These are phyloP conservation scores for Bombus vancouverensis DNA, from an alignment of 1,140 invertebrate species.

Conservation along the genomic window DNA sequence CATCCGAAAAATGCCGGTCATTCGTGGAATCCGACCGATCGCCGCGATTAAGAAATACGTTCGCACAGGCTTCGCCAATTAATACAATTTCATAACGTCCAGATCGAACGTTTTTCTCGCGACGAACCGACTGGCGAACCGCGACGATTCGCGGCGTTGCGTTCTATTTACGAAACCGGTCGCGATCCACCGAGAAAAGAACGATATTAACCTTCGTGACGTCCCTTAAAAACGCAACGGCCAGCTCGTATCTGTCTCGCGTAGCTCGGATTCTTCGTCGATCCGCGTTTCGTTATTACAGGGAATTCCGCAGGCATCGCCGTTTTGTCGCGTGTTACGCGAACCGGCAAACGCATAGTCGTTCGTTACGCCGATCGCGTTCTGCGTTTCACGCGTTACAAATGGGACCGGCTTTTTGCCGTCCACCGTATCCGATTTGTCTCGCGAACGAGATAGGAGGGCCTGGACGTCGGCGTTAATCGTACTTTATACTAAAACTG, in stretches of 20 bases:
- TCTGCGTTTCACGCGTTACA: background rate
- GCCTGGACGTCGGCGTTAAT: background rate
- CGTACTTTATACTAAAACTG: background rate
- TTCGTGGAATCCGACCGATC: conserved; percentile 23
- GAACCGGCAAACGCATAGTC: background rate
- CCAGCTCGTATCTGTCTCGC: background rate
- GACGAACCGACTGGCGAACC: background rate
- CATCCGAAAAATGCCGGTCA: conserved; percentile 17
- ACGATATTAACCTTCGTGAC: conserved; percentile 54
- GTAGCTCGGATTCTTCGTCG: conserved; percentile 30
- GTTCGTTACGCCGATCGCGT: background rate
- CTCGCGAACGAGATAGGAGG: background rate
- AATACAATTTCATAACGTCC: conserved; percentile 44
- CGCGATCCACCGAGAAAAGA: conserved; percentile 33
- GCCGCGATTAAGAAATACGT: conserved; percentile 33
- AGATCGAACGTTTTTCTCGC: conserved; percentile 31
- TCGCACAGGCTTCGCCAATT: conserved; percentile 18
- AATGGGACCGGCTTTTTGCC: conserved; percentile 9
- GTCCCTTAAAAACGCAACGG: conserved; percentile 19
- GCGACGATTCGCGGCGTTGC: conserved; percentile 9
- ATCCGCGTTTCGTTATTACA: conserved; percentile 30
- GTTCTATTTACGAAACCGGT: conserved; percentile 63
- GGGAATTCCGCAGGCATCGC: conserved; percentile 10
- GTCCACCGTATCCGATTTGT: background rate
- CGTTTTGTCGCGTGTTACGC: conserved; percentile 34